Evolutionary conservation across 2,113 vertebrate genomes (phyloP).

Genomic region (Chlorodrepanis virens): DNA sequence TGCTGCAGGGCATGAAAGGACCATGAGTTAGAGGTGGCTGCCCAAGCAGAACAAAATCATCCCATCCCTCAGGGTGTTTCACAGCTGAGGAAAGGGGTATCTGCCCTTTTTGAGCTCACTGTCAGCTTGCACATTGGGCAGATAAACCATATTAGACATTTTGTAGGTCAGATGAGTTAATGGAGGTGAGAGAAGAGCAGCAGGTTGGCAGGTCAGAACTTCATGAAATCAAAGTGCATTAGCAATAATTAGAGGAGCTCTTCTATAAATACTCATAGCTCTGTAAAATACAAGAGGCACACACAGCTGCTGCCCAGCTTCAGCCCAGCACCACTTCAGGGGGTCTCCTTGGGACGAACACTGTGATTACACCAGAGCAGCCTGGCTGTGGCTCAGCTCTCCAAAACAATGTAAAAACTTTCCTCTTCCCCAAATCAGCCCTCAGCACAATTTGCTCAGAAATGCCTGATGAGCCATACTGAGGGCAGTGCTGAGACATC

Average conservation of each 20-base stretch:
- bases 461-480: rapidly evolving
- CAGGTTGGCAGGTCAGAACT: background rate
- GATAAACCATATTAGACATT: background rate
- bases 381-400: background rate
- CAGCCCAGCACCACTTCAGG: background rate
- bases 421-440: background rate
- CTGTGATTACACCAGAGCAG: background rate
- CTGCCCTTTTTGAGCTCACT: background rate
- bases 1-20: background rate
- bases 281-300: background rate
- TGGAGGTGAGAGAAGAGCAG: background rate
- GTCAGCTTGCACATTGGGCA: background rate
- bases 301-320: background rate
- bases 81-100: background rate
- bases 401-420: background rate
- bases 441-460: background rate
- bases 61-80: background rate
- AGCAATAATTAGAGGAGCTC: background rate
- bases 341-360: background rate
- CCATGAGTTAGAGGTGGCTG: background rate
- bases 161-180: background rate
- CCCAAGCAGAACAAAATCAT: background rate
- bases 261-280: background rate
- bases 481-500: background rate
- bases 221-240: background rate